Evolutionary conservation across 2,888 invertebrate species (phyloP).

Genomic region (Synergus japonicus): DNA sequence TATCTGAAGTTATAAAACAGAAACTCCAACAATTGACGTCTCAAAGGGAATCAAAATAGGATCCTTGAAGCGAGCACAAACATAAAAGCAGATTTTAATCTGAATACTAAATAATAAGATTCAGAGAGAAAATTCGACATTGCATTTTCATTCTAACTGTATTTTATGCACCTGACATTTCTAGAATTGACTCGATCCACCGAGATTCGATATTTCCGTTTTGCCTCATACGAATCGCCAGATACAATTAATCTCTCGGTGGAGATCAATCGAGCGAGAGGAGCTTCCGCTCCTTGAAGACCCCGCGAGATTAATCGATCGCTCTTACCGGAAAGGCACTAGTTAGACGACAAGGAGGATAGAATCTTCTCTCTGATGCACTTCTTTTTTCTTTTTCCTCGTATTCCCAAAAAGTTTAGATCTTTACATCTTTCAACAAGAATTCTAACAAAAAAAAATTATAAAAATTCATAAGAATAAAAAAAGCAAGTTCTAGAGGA

Average conservation of each 20-base stretch:
- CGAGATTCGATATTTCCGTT: constrained; percentile 54
- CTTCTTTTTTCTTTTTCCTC: constrained; percentile 41
- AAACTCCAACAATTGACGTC: neutral
- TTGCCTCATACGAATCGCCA: constrained; percentile 48
- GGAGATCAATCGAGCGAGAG: constrained; percentile 57
- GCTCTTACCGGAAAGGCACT: constrained; percentile 53
- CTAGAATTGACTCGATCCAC: constrained; percentile 41
- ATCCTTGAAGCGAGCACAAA: neutral
- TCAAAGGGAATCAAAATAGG: neutral
- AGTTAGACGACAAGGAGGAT: constrained; percentile 41
- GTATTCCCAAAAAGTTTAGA: too few relatives aligned
- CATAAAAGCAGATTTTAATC: neutral
- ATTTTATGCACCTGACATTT: constrained; percentile 18
- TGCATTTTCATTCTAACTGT: constrained; percentile 13
- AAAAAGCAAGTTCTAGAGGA: neutral
- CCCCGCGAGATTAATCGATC: constrained; percentile 57
- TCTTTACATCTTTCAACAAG: too few relatives aligned
- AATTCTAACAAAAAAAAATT: neutral
- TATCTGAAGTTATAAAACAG: neutral
- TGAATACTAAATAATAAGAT: neutral
- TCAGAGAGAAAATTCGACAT: neutral
- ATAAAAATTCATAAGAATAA: neutral
- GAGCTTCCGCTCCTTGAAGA: constrained; percentile 53
- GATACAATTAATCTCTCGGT: constrained; percentile 56
- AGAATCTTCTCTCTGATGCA: constrained; percentile 49